Percentiles rank a stretch among this genome's conserved stretches.
These are phyloP conservation scores for Cryptocephalus moraei DNA, from an alignment of 2,888 invertebrate genomes.

Conservation along the genomic window DNA sequence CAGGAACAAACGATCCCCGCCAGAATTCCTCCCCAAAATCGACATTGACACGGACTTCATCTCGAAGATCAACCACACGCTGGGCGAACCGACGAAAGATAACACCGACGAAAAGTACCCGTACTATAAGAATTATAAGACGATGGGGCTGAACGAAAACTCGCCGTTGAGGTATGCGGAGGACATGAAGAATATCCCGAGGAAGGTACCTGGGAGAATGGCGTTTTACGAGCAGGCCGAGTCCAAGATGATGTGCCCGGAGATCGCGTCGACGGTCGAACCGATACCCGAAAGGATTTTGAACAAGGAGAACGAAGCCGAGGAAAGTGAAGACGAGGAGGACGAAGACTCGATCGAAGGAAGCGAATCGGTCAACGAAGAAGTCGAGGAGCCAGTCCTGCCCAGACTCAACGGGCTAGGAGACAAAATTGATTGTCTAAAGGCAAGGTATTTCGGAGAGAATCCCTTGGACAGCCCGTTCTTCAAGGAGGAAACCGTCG, in stretches of 20 bases:
- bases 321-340: constrained; percentile 21
- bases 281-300: constrained; percentile 43
- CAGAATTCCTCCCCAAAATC: constrained; percentile 23
- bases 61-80: constrained; percentile 20
- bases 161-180: constrained; percentile 60
- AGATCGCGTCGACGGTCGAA: constrained; percentile 45
- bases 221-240: constrained; percentile 60
- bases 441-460: constrained; percentile 54
- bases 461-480: constrained; percentile 68
- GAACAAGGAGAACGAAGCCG: constrained; percentile 30
- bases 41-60: constrained; percentile 25
- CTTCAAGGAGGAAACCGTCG: constrained; percentile 49
- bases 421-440: constrained; percentile 64
- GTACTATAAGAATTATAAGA: constrained; percentile 43
- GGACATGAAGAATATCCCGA: constrained; percentile 51
- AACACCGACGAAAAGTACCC: constrained; percentile 48
- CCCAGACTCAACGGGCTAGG: constrained; percentile 54
- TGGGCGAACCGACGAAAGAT: constrained; percentile 13
- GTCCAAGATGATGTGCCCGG: constrained; percentile 41
- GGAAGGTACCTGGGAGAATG: constrained; percentile 53
- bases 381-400: constrained; percentile 30
- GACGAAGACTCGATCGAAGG: constrained; percentile 17
- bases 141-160: constrained; percentile 37
- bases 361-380: constrained; percentile 29
- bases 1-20: constrained; percentile 15